Evolutionary conservation across 1,140 invertebrate genomes (phyloP).

Genomic region (Heliconius nattereri): DNA sequence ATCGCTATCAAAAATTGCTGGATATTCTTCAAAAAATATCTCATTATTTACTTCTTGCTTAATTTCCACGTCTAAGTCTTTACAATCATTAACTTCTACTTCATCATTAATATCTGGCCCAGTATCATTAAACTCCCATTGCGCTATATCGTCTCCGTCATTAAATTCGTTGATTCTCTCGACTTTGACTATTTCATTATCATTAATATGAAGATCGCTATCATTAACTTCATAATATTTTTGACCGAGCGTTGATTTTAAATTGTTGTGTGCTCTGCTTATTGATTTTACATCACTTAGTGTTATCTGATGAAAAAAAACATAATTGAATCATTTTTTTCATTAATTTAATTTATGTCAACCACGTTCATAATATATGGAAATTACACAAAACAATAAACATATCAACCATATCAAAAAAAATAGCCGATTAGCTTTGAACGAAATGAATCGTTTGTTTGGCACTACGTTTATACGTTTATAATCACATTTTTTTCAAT

Average conservation of each 20-base stretch:
- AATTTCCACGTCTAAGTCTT: constrained; percentile 43
- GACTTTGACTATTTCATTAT: constrained; percentile 13
- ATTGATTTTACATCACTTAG: constrained; percentile 57
- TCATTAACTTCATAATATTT: constrained; percentile 41
- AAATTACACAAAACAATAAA: no score
- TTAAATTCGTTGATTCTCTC: constrained; percentile 37
- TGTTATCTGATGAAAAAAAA: constrained; percentile 52
- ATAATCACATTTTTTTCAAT: no score
- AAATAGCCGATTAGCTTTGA: no score
- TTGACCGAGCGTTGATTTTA: constrained; percentile 44
- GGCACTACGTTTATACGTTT: no score
- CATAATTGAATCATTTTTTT: no score
- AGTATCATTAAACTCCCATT: constrained; percentile 31
- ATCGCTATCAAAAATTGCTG: constrained; percentile 54
- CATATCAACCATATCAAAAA: no score
- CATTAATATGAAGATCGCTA: constrained; percentile 9
- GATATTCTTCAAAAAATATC: constrained; percentile 62
- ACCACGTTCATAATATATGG: no score
- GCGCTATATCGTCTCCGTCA: constrained; percentile 42
- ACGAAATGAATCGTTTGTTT: no score
- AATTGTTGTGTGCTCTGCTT: constrained; percentile 42
- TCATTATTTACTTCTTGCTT: constrained; percentile 58
- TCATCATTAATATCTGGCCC: constrained; percentile 25
- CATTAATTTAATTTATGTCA: no score
- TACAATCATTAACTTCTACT: constrained; percentile 29